A percentile compares a stretch with the other conserved stretches of the same genome.
phyloP scores from a whole-genome alignment of 2,888 invertebrate species.

The Andrena fulva region DNA sequence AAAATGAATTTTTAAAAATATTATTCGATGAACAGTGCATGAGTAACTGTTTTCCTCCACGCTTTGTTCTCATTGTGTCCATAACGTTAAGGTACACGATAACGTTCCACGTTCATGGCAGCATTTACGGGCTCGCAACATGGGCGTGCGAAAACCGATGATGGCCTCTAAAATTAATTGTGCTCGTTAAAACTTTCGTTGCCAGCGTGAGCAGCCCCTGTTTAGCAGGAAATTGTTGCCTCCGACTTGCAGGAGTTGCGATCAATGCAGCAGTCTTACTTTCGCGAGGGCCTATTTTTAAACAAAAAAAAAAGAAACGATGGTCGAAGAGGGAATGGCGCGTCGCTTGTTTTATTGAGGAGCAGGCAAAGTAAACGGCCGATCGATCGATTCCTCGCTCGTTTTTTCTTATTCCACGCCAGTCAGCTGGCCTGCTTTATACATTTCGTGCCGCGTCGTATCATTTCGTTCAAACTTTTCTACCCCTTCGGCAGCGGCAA shows the following conservation, averaged over 20 bases:
- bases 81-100: not conserved
- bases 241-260: not conserved
- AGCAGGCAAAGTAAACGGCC: slow-evolving; percentile 6
- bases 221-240: not conserved
- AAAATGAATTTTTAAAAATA: not conserved
- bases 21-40: not conserved
- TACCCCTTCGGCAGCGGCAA: not conserved
- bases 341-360: slow-evolving; percentile 9
- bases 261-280: slow-evolving; percentile 1
- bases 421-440: not conserved
- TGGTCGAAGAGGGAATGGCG: not conserved
- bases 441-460: slow-evolving; percentile 5
- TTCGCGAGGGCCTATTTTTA: not conserved
- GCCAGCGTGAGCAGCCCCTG: not conserved
- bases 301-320: not conserved
- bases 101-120: not conserved
- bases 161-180: slow-evolving; percentile 2
- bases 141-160: not conserved
- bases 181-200: slow-evolving; percentile 2
- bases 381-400: not conserved
- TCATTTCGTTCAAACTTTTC: not conserved
- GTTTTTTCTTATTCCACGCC: not conserved
- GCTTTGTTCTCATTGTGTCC: not conserved
- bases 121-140: not conserved
- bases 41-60: not conserved